Evolutionary conservation across 2,888 invertebrate genomes (phyloP).

Genomic region (Drosophila aldrichi): DNA sequence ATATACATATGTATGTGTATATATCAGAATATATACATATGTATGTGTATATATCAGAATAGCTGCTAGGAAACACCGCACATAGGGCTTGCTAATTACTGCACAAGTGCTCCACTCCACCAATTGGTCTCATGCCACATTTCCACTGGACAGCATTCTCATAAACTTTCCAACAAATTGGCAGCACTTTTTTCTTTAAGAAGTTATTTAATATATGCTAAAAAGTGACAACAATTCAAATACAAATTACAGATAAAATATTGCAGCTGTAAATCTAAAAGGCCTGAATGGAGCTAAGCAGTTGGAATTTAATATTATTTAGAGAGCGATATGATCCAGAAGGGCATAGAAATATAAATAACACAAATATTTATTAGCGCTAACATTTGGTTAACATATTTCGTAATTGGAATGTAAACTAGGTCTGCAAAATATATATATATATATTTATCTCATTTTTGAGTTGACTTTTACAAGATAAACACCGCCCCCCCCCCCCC

Average conservation of each 20-base stretch:
- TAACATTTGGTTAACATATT: not conserved
- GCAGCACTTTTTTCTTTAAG: constrained; percentile 6
- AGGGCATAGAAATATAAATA: not conserved
- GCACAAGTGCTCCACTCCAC: not conserved
- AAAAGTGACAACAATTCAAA: not conserved
- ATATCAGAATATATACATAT: not conserved
- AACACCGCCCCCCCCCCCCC: not conserved
- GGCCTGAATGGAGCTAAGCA: not conserved
- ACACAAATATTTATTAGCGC: not conserved
- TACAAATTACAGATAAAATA: not conserved
- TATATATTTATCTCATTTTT: not conserved
- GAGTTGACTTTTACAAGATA: not conserved
- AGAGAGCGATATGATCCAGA: not conserved
- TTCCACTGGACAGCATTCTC: not conserved
- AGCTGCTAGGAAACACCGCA: constrained; percentile 8
- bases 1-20: not conserved
- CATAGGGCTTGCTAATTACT: not conserved
- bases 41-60: not conserved
- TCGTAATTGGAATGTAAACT: not conserved
- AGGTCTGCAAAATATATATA: not conserved
- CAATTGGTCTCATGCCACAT: not conserved
- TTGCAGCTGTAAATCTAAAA: not conserved
- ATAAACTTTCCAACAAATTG: not conserved
- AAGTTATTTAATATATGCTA: not conserved
- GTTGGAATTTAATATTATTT: not conserved